A percentile compares a stretch with the other conserved stretches of the same genome.
Conservation (phyloP, 92 coral and sea anemone species). For the Virgularia gustaviana region DNA sequence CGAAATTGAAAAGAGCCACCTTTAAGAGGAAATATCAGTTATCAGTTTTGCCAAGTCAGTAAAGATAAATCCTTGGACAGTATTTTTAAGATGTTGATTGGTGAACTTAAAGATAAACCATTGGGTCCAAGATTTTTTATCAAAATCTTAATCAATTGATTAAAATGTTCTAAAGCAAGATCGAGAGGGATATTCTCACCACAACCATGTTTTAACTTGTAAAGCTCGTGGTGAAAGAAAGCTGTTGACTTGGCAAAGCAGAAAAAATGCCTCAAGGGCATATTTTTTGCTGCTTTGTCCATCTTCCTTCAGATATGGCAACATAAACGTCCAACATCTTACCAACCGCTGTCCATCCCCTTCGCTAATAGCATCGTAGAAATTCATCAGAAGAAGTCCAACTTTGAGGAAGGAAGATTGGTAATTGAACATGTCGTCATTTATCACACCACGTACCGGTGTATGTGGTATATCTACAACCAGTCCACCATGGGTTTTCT, state of each 20-base stretch:
- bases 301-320: conserved; percentile 11
- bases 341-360: conserved; percentile 29
- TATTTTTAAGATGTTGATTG: not conserved
- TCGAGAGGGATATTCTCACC: conserved; percentile 28
- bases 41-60: not conserved
- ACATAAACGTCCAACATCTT: conserved; percentile 14
- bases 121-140: conserved; percentile 13
- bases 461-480: not conserved
- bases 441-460: not conserved
- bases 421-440: conserved; percentile 19
- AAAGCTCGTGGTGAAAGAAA: conserved; percentile 14
- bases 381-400: not conserved
- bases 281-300: conserved; percentile 29
- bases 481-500: conserved; percentile 8
- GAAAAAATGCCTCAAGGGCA: conserved; percentile 28
- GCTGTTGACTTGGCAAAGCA: conserved; percentile 24
- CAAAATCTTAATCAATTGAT: conserved; percentile 23
- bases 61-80: not conserved
- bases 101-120: conserved; percentile 7
- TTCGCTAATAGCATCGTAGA: conserved; percentile 4
- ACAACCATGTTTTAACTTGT: conserved; percentile 19
- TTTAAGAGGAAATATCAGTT: not conserved
- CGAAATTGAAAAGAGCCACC: conserved; percentile 16
- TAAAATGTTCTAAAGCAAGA: conserved; percentile 24
- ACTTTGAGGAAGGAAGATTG: conserved; percentile 21